phyloP scores from a whole-genome alignment of 2,113 vertebrate genomes.

The Semnopithecus entellus region DNA sequence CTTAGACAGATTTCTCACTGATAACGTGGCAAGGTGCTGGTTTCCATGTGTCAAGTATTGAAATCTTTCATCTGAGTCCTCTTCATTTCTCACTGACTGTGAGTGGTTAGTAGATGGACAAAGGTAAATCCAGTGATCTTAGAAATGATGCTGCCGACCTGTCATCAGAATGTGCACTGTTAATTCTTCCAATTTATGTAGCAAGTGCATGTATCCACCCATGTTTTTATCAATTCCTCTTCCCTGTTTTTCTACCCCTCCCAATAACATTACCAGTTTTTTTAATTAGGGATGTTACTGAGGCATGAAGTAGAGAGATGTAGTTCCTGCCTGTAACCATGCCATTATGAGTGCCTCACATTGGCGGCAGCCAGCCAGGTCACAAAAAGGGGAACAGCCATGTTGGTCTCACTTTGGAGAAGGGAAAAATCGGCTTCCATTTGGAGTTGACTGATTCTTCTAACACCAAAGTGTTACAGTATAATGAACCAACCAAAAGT shows the following conservation, averaged over 20 bases:
- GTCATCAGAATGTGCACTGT: background rate
- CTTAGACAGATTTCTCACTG: background rate
- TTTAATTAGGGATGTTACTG: background rate
- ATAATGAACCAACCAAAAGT: background rate
- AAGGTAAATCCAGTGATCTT: background rate
- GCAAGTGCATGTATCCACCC: background rate
- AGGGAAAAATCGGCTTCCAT: background rate
- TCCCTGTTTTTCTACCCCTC: background rate
- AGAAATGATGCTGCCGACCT: background rate
- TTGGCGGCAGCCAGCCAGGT: background rate
- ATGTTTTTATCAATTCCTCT: background rate
- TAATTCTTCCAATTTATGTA: background rate
- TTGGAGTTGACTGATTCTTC: background rate
- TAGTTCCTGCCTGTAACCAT: fast-evolving
- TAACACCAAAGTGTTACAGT: background rate
- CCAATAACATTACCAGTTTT: background rate
- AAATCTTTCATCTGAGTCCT: background rate
- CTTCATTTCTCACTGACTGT: background rate
- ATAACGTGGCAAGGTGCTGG: background rate
- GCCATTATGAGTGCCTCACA: background rate
- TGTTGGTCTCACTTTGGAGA: background rate
- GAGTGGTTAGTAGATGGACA: background rate
- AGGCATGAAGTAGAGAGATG: background rate
- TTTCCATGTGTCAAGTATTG: background rate
- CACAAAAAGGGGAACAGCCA: background rate